phyloP scores from a whole-genome alignment of 2,888 invertebrate species.

The Enchytraeus crypticus region DNA sequence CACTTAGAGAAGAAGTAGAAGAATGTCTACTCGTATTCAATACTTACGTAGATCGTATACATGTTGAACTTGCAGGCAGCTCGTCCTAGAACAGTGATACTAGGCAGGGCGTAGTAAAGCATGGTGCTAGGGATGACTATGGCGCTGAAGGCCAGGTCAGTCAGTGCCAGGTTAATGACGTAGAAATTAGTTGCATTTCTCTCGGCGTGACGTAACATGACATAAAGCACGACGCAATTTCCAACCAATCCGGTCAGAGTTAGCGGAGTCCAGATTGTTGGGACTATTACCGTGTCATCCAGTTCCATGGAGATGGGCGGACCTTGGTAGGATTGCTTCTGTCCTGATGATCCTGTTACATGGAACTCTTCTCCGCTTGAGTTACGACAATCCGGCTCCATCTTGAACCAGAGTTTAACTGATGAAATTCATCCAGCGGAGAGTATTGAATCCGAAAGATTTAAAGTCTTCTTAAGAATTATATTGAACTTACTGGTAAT shows the following conservation, averaged over 20 bases:
- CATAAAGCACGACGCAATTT: slow-evolving; percentile 38
- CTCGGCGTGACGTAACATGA: slow-evolving; percentile 36
- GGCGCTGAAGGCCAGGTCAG: slow-evolving; percentile 39
- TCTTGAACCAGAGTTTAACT: too few relatives aligned
- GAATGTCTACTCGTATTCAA: too few relatives aligned
- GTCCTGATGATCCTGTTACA: too few relatives aligned
- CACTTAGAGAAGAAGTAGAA: too few relatives aligned
- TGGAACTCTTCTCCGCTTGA: too few relatives aligned
- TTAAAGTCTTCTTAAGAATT: too few relatives aligned
- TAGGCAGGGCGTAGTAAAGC: slow-evolving; percentile 30
- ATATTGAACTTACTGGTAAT: too few relatives aligned
- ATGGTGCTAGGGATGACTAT: slow-evolving; percentile 38
- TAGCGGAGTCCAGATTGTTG: slow-evolving; percentile 33
- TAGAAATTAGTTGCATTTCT: slow-evolving; percentile 38
- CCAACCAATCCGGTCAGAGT: slow-evolving; percentile 34
- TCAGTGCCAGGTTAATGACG: slow-evolving; percentile 39
- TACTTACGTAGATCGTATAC: slow-evolving; percentile 41
- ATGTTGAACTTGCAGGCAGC: slow-evolving; percentile 37
- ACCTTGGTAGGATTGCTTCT: too few relatives aligned
- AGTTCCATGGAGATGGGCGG: too few relatives aligned
- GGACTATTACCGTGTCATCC: slow-evolving; percentile 26
- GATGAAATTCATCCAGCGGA: too few relatives aligned
- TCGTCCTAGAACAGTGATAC: slow-evolving; percentile 37
- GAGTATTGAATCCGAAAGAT: too few relatives aligned
- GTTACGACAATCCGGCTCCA: too few relatives aligned